phyloP scores from a whole-genome alignment of 2,888 invertebrate species.

The Philhelius pedissequus region DNA sequence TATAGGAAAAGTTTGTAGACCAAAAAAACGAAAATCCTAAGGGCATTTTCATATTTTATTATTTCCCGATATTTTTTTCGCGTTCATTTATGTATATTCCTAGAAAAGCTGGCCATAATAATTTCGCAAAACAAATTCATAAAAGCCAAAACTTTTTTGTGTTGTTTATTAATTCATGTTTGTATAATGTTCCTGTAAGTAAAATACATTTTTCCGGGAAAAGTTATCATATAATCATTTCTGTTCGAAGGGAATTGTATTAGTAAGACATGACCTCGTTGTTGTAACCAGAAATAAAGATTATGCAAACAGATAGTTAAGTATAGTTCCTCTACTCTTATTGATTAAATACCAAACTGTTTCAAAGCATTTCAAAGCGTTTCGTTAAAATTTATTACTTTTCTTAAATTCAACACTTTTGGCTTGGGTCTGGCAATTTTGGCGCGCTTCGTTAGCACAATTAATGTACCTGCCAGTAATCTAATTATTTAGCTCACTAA shows the following conservation, averaged over 20 bases:
- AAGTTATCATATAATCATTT: not conserved
- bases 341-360: not conserved
- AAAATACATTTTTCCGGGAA: not conserved
- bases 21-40: not conserved
- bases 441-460: constrained; percentile 3
- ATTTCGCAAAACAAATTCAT: not conserved
- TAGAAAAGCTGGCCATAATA: not conserved
- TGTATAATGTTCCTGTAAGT: not conserved
- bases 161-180: constrained; percentile 26
- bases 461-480: not conserved
- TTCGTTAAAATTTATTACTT: not conserved
- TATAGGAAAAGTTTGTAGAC: not conserved
- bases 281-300: not conserved
- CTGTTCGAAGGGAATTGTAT: not conserved
- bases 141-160: constrained; percentile 10
- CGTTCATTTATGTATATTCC: not conserved
- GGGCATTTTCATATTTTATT: constrained; percentile 2
- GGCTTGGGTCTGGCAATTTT: not conserved
- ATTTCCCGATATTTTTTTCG: constrained; percentile 23
- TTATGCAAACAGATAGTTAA: not conserved
- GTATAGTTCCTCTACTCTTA: not conserved
- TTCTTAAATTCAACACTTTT: not conserved
- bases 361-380: not conserved
- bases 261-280: not conserved
- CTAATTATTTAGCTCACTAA: constrained; percentile 19